Percentiles rank a stretch among this genome's conserved stretches.
Conservation (phyloP, 2,113 vertebrate species). For the Cephalophus harveyi region DNA sequence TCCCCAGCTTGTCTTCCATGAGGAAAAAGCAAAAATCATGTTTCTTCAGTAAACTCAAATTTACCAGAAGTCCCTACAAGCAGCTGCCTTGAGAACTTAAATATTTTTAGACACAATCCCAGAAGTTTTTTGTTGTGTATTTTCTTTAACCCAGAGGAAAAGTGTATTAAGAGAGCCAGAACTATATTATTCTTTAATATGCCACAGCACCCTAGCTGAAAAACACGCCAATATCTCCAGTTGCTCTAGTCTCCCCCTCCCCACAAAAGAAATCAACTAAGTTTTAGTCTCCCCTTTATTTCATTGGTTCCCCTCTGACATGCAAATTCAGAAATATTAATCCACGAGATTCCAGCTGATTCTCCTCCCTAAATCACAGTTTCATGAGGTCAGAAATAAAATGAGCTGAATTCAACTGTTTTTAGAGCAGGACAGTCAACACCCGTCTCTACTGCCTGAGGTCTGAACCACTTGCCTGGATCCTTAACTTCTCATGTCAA, state of each 20-base stretch:
- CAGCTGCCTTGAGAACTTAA: background rate
- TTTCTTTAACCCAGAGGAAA: slow-evolving; percentile 19
- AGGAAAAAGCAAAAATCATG: background rate
- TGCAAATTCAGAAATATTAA: slow-evolving; percentile 49
- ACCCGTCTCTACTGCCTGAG: background rate
- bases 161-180: background rate
- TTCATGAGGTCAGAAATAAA: slow-evolving; percentile 48
- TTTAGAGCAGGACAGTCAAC: background rate
- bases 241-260: background rate
- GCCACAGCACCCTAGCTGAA: background rate
- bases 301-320: background rate
- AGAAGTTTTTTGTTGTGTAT: background rate
- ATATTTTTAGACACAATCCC: slow-evolving; percentile 26
- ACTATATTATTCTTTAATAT: background rate
- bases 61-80: background rate
- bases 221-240: background rate
- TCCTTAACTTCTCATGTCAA: background rate
- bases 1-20: background rate
- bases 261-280: background rate
- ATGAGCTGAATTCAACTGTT: background rate
- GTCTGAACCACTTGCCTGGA: background rate
- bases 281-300: background rate
- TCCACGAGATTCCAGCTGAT: slow-evolving; percentile 21
- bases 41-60: slow-evolving; percentile 7
- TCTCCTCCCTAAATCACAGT: background rate